Evolutionary conservation across 2,797 vertebrate species (phyloP).

Genomic region (Heterohyrax brucei): DNA sequence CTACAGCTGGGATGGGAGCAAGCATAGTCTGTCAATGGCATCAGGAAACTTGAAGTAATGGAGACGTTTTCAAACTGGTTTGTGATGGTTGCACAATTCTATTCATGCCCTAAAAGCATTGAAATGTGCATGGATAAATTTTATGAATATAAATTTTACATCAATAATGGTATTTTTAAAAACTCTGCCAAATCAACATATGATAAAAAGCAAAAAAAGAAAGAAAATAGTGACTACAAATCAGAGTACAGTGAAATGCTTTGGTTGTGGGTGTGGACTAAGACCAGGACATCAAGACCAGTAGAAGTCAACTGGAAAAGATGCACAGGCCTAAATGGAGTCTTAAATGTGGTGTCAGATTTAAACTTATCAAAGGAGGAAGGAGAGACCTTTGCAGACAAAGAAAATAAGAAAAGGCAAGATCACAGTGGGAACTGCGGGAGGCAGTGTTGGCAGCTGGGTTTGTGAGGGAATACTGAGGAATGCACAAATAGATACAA

Average conservation of each 20-base stretch:
- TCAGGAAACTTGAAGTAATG: not conserved
- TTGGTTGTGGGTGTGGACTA: not conserved
- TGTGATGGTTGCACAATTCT: not conserved
- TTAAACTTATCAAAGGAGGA: conserved; percentile 42
- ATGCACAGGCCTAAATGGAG: not conserved
- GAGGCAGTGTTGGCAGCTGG: not conserved
- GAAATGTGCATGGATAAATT: not conserved
- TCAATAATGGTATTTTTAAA: conserved; percentile 41
- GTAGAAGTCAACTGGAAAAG: not conserved
- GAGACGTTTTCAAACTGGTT: not conserved
- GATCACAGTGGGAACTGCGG: not conserved
- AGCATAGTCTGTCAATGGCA: not conserved
- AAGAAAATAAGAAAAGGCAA: conserved; percentile 6
- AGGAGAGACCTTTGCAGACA: not conserved
- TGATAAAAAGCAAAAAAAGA: not conserved
- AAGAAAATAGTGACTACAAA: not conserved
- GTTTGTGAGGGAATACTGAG: not conserved
- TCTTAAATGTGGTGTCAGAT: conserved; percentile 13
- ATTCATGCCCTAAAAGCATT: not conserved
- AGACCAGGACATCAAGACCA: not conserved
- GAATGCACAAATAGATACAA: not conserved
- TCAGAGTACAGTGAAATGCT: not conserved
- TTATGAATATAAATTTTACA: not conserved
- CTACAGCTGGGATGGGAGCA: not conserved
- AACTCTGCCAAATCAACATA: not conserved